Evolutionary conservation across 1,140 invertebrate genomes (phyloP).

Genomic region (Drosophila tropicalis): DNA sequence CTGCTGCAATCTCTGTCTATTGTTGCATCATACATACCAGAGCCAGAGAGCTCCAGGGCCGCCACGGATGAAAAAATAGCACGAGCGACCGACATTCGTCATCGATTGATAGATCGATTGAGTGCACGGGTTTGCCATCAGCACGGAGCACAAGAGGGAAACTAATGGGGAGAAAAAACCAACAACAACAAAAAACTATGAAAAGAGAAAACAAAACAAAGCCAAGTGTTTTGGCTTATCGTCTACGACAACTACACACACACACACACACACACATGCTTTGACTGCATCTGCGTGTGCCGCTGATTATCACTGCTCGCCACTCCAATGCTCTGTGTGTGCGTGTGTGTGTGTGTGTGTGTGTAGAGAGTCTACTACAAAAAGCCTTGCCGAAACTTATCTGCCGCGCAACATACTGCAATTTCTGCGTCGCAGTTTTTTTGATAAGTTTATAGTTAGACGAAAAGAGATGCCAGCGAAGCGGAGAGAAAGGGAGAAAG

Average conservation of each 20-base stretch:
- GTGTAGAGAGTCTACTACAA: constrained; percentile 55
- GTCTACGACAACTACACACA: background rate
- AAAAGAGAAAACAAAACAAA: constrained; percentile 7
- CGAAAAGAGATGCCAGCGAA: constrained; percentile 3
- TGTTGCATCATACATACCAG: constrained; percentile 64
- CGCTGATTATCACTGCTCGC: too few relatives aligned
- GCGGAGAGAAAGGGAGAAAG: background rate
- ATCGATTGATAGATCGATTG: constrained; percentile 49
- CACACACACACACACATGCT: background rate
- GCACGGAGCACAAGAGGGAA: background rate
- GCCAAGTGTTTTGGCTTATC: constrained; percentile 13
- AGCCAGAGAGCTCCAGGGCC: constrained; percentile 39
- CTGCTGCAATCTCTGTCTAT: constrained; percentile 67
- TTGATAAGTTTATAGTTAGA: constrained; percentile 58
- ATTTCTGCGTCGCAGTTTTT: constrained; percentile 68
- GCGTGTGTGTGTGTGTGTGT: background rate
- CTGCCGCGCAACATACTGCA: constrained; percentile 58
- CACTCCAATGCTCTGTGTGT: too few relatives aligned
- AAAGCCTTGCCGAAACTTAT: constrained; percentile 75
- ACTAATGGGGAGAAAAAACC: background rate
- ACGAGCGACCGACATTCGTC: constrained; percentile 45
- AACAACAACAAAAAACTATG: constrained; percentile 1
- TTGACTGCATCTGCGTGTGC: background rate
- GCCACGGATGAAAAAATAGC: constrained; percentile 39
- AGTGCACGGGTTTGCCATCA: constrained; percentile 39